These are phyloP conservation scores for Phoenicopterus ruber DNA, from an alignment of 2,113 vertebrate genomes.

Conservation along the genomic window DNA sequence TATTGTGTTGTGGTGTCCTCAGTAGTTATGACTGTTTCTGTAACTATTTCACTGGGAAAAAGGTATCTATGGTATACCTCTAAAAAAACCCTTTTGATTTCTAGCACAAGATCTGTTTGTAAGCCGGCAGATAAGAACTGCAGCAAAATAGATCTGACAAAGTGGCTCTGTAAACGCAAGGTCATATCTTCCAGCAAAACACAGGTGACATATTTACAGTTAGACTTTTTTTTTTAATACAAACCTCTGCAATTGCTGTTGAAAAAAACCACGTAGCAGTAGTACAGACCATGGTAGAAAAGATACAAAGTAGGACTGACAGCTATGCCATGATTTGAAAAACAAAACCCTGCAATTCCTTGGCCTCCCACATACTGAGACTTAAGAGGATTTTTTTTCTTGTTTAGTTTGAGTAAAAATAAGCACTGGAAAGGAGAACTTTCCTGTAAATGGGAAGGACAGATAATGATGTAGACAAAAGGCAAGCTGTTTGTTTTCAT, in stretches of 20 bases:
- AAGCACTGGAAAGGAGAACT: background rate
- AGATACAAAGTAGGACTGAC: background rate
- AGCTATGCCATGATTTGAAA: background rate
- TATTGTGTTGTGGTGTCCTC: background rate
- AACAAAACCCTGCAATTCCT: background rate
- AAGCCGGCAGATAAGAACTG: background rate
- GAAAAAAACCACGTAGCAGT: background rate
- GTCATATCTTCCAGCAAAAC: background rate
- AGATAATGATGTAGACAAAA: background rate
- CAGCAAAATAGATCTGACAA: background rate
- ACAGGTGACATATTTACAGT: conserved; percentile 1
- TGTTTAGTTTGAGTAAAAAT: conserved; percentile 19
- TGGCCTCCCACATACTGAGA: background rate
- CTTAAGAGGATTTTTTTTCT: background rate
- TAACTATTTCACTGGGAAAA: background rate
- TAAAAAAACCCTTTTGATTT: background rate
- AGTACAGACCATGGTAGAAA: background rate
- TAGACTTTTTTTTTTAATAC: background rate
- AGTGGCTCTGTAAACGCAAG: background rate
- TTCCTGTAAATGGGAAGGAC: background rate
- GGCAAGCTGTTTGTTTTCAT: background rate
- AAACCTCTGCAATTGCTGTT: background rate
- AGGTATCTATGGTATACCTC: background rate
- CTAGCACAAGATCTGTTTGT: background rate
- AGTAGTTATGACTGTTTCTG: background rate